Evolutionary conservation across 2,888 invertebrate species (phyloP).

Genomic region (Philopedon plagiatum): DNA sequence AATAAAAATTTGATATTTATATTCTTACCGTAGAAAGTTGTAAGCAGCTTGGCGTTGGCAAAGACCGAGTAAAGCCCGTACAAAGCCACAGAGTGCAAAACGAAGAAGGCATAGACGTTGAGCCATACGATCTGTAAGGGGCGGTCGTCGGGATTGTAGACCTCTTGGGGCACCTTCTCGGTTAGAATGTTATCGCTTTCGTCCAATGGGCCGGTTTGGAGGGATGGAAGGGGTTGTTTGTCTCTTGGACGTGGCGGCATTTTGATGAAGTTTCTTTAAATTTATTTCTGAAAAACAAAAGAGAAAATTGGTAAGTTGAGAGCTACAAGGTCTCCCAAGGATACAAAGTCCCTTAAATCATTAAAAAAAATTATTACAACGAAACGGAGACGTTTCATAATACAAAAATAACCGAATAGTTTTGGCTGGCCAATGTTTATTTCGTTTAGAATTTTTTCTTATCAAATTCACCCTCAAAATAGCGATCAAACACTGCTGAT

Average conservation of each 20-base stretch:
- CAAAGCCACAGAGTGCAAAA: conserved; percentile 81
- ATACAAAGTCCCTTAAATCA: no score
- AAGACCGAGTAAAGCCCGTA: conserved; percentile 83
- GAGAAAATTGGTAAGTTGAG: no score
- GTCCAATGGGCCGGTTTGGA: conserved; percentile 74
- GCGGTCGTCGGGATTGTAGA: conserved; percentile 69
- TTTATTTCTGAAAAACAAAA: neutral
- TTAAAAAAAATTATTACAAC: no score
- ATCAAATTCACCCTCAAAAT: no score
- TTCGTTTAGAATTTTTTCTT: no score
- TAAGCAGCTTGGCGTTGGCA: conserved; percentile 81
- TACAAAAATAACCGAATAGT: no score
- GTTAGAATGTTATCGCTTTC: conserved; percentile 76
- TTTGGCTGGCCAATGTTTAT: no score
- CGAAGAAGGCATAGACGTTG: conserved; percentile 82
- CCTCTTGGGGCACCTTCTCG: conserved; percentile 54
- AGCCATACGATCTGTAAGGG: conserved; percentile 82
- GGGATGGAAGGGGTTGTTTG: conserved; percentile 54
- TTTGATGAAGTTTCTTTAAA: neutral
- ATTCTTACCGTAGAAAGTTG: conserved; percentile 80
- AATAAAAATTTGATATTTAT: neutral
- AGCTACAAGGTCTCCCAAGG: no score
- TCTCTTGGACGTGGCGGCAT: conserved; percentile 48
- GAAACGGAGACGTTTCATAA: no score
- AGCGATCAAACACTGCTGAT: no score